Evolutionary conservation across 2,113 vertebrate species (phyloP).

Genomic region (Elaphurus davidianus): DNA sequence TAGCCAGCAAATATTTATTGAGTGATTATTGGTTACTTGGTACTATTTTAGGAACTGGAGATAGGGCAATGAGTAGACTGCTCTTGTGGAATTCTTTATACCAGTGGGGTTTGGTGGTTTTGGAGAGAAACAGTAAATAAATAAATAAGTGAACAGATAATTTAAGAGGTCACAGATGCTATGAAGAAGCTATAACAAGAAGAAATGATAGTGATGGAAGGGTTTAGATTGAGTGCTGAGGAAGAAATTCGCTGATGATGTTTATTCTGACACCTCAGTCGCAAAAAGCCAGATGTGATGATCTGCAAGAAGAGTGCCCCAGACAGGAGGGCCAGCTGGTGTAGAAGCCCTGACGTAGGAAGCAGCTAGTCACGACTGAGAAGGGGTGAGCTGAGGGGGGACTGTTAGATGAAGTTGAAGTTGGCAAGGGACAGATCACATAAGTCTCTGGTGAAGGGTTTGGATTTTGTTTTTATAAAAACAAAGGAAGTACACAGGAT

Average conservation of each 20-base stretch:
- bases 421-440: background rate
- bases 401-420: background rate
- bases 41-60: background rate
- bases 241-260: background rate
- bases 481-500: background rate
- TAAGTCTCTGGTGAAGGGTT: background rate
- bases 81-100: background rate
- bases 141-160: background rate
- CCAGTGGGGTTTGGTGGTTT: background rate
- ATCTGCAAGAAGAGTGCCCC: background rate
- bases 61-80: background rate
- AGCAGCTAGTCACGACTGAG: background rate
- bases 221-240: background rate
- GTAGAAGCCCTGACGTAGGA: background rate
- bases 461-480: constrained; percentile 24
- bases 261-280: background rate
- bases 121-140: background rate
- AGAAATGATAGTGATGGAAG: background rate
- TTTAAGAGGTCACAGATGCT: background rate
- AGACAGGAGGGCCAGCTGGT: background rate
- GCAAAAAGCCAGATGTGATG: background rate
- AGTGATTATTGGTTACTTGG: background rate
- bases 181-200: background rate
- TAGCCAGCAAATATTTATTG: background rate
- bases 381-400: background rate